Conservation (phyloP, 2,888 invertebrate genomes). For the Adelphocoris suturalis region DNA sequence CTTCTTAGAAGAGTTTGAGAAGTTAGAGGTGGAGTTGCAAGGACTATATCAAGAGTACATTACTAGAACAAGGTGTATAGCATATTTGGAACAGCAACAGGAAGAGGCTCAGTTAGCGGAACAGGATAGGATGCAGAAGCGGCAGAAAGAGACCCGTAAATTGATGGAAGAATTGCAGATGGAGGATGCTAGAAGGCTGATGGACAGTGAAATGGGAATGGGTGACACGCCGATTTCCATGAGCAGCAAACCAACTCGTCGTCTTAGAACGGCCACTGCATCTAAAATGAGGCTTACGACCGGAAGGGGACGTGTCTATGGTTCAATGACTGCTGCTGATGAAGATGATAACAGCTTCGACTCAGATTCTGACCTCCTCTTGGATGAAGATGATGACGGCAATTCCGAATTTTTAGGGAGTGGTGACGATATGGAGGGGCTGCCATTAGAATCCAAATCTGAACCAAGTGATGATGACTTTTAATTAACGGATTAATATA, state of each 20-base stretch:
- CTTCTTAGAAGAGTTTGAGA: conserved; percentile 96
- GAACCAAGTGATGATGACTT: conserved; percentile 76
- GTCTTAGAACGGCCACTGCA: conserved; percentile 74
- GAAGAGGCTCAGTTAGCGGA: conserved; percentile 89
- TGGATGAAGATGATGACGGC: conserved; percentile 75
- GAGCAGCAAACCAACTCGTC: conserved; percentile 64
- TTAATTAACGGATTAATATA: conserved; percentile 51
- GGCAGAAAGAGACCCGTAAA: conserved; percentile 79
- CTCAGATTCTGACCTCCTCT: conserved; percentile 76
- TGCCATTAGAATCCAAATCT: conserved; percentile 73
- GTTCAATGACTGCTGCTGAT: conserved; percentile 75
- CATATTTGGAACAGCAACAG: conserved; percentile 92
- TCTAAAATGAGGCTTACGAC: conserved; percentile 73
- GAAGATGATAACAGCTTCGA: conserved; percentile 75
- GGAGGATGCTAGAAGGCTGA: conserved; percentile 75
- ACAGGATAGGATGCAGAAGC: conserved; percentile 87
- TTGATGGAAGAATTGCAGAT: conserved; percentile 75
- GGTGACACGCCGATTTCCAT: conserved; percentile 24
- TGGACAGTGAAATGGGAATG: conserved; percentile 74
- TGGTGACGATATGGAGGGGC: conserved; percentile 75
- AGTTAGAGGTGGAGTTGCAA: conserved; percentile 91
- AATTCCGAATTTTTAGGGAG: conserved; percentile 74
- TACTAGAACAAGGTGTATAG: conserved; percentile 90
- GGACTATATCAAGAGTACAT: conserved; percentile 93
- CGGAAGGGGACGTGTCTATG: conserved; percentile 75